Evolutionary conservation across 1,140 invertebrate genomes (phyloP).

Genomic region (Littorina saxatilis): DNA sequence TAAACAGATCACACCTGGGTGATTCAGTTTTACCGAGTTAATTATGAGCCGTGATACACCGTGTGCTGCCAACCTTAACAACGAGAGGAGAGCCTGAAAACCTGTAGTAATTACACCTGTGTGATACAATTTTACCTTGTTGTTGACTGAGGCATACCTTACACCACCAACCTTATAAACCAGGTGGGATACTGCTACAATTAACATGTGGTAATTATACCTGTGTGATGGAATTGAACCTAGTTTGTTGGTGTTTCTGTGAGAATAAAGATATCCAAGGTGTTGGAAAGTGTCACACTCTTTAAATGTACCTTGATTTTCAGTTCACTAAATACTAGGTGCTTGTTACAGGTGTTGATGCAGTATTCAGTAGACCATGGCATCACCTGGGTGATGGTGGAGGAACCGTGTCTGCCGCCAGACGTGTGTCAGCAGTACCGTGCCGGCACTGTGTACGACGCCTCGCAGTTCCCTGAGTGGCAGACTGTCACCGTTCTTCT

Average conservation of each 20-base stretch:
- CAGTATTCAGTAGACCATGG: slow-evolving; percentile 77
- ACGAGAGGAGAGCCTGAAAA: not conserved
- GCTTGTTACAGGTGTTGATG: slow-evolving; percentile 61
- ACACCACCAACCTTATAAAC: slow-evolving; percentile 62
- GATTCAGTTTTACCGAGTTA: too few species aligned
- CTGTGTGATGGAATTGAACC: too few species aligned
- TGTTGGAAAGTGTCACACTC: too few species aligned
- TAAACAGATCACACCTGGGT: too few species aligned
- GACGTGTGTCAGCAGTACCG: slow-evolving; percentile 69
- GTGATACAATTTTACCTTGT: slow-evolving; percentile 1
- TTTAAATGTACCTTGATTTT: too few species aligned
- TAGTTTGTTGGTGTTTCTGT: too few species aligned
- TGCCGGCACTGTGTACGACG: slow-evolving; percentile 75
- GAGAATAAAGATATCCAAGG: too few species aligned
- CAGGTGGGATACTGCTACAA: not conserved
- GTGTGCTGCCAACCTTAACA: not conserved
- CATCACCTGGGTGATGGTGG: slow-evolving; percentile 73
- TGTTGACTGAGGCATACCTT: slow-evolving; percentile 51
- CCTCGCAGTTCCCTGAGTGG: slow-evolving; percentile 75
- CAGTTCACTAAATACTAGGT: too few species aligned
- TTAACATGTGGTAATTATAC: too few species aligned
- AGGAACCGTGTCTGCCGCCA: slow-evolving; percentile 73
- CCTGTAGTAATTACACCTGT: not conserved
- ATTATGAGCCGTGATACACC: too few species aligned
- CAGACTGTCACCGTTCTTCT: slow-evolving; percentile 73